Conservation (phyloP, 2,888 invertebrate genomes). For the Eurois occulta region DNA sequence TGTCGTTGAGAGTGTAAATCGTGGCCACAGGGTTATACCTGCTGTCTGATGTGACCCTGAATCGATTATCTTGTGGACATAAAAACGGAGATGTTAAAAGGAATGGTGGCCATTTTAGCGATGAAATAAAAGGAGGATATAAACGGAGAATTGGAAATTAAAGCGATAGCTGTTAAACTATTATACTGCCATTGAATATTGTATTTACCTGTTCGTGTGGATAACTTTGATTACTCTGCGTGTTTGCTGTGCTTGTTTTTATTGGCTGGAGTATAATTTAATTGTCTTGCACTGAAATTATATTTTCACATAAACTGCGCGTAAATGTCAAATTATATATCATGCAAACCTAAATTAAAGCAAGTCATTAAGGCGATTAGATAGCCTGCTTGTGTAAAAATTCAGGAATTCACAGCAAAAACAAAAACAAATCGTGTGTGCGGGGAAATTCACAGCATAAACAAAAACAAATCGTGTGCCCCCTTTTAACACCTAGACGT, state of each 20-base stretch:
- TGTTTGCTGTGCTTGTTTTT: background rate
- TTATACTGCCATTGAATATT: background rate
- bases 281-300: background rate
- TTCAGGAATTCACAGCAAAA: no score
- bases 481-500: no score
- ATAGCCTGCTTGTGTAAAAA: no score
- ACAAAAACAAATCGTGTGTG: no score
- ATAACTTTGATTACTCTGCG: background rate
- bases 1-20: background rate
- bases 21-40: constrained; percentile 9
- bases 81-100: constrained; percentile 21
- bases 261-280: background rate
- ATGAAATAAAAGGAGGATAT: constrained; percentile 19
- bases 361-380: no score
- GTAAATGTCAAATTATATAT: no score
- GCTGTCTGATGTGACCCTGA: constrained; percentile 3
- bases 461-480: no score
- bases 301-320: background rate
- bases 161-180: constrained; percentile 11
- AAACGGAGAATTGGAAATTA: constrained; percentile 19
- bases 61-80: constrained; percentile 50
- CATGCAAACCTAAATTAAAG: no score
- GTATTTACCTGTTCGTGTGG: background rate
- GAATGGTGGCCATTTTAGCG: constrained; percentile 15
- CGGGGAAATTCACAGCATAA: no score